A percentile compares a stretch with the other conserved stretches of the same genome.
Conservation (phyloP, 2,888 invertebrate species). For the Atrina japonica region DNA sequence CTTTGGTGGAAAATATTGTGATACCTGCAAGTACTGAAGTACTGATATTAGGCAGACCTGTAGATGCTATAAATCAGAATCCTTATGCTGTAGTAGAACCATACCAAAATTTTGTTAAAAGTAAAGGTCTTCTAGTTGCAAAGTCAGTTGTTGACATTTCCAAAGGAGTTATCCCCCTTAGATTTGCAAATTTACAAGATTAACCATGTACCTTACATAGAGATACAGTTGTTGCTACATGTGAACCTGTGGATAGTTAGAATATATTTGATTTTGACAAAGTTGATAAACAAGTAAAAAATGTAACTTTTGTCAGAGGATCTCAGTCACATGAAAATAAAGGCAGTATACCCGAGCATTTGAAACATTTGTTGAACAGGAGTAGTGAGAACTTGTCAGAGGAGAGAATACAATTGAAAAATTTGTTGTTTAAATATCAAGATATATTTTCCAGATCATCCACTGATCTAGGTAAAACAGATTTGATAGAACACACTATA, state of each 20-base stretch:
- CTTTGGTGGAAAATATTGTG: conserved; percentile 14
- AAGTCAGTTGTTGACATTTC: conserved; percentile 20
- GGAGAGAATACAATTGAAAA: conserved; percentile 16
- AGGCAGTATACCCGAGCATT: no score
- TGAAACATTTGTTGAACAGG: no score
- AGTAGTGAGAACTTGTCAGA: no score
- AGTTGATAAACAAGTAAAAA: conserved; percentile 15
- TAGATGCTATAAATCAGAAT: conserved; percentile 18
- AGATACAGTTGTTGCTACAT: background rate
- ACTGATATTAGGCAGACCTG: conserved; percentile 7
- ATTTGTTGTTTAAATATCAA: conserved; percentile 19
- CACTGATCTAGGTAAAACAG: conserved; percentile 14
- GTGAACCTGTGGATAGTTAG: background rate
- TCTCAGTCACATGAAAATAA: no score
- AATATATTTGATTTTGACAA: conserved; percentile 1
- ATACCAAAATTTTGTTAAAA: conserved; percentile 14
- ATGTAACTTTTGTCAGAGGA: background rate
- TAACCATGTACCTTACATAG: no score
- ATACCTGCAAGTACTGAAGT: conserved; percentile 19
- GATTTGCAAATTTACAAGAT: conserved; percentile 21
- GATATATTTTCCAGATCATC: conserved; percentile 8
- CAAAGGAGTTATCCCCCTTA: conserved; percentile 23
- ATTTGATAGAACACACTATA: conserved; percentile 32
- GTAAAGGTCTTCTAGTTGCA: conserved; percentile 30
- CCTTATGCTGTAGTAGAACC: conserved; percentile 29